Percentiles rank a stretch among this genome's conserved stretches.
phyloP scores from a whole-genome alignment of 2,113 vertebrate species.

The Ammodytes marinus region DNA sequence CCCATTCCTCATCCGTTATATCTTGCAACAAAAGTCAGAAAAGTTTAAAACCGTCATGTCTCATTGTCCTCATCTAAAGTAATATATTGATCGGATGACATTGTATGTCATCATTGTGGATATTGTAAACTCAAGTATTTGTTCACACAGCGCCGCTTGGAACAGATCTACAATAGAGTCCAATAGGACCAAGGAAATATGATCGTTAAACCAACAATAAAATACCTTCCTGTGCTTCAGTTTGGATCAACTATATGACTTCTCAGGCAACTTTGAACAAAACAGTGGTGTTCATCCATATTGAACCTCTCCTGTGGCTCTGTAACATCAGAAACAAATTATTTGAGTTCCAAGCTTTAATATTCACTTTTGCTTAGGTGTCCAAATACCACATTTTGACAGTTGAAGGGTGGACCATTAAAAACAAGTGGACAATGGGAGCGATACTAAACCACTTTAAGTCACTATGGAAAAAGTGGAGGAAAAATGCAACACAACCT shows the following conservation, averaged over 20 bases:
- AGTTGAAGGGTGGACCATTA: background rate
- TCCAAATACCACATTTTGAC: background rate
- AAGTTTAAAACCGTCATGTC: background rate
- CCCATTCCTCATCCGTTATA: constrained; percentile 2
- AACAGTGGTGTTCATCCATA: background rate
- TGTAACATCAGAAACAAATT: background rate
- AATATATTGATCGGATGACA: background rate
- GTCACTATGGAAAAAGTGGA: background rate
- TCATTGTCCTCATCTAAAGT: background rate
- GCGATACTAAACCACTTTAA: background rate
- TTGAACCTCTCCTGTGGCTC: background rate
- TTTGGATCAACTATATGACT: background rate
- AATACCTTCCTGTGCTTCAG: background rate
- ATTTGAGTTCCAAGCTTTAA: background rate
- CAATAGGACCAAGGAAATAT: background rate
- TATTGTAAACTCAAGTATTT: background rate
- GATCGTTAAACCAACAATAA: background rate
- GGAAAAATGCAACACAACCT: background rate
- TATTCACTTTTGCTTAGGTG: background rate
- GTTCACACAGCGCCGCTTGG: background rate
- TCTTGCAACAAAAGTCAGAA: constrained; percentile 9
- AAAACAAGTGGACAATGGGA: background rate
- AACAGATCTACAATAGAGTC: constrained; percentile 1
- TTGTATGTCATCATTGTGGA: background rate
- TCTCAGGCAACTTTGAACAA: background rate